phyloP scores from a whole-genome alignment of 2,888 invertebrate genomes.

The Lucinisca nassula region DNA sequence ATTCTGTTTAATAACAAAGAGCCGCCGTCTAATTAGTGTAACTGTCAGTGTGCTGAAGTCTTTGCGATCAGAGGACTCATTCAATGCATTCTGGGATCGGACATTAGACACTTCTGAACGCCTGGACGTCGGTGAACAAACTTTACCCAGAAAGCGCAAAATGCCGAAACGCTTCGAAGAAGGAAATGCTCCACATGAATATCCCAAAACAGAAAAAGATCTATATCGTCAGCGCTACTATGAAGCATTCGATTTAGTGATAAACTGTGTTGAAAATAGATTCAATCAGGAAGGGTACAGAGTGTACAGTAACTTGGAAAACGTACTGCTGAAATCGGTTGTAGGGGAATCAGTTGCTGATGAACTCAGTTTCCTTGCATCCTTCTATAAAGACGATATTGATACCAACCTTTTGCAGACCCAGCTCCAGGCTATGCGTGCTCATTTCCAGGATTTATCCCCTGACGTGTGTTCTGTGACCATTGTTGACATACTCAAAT shows the following conservation, averaged over 20 bases:
- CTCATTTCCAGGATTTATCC: no score
- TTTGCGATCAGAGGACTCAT: slow-evolving; percentile 27
- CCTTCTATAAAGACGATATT: slow-evolving; percentile 15
- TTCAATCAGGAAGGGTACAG: slow-evolving; percentile 48
- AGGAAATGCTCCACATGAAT: no score
- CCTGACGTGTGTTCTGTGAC: no score
- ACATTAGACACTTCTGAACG: slow-evolving; percentile 12
- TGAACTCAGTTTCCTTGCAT: not conserved
- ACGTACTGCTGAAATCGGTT: slow-evolving; percentile 25
- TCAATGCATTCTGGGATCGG: slow-evolving; percentile 25
- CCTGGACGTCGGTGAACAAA: slow-evolving; percentile 30
- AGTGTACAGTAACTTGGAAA: slow-evolving; percentile 22
- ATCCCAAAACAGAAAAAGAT: slow-evolving; percentile 25
- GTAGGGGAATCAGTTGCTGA: not conserved
- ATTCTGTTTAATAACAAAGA: no score
- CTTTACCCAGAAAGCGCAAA: slow-evolving; percentile 40
- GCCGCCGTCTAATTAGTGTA: slow-evolving; percentile 23
- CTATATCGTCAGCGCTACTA: slow-evolving; percentile 33
- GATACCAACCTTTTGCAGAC: not conserved
- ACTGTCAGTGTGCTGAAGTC: not conserved
- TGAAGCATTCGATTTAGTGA: slow-evolving; percentile 44
- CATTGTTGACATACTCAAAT: no score
- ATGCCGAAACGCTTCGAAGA: no score
- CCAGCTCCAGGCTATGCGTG: no score
- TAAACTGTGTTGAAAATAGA: slow-evolving; percentile 28